Percentiles rank a stretch among this genome's conserved stretches.
Evolutionary conservation across 2,113 vertebrate species (phyloP).

Genomic region (Polyodon spathula): DNA sequence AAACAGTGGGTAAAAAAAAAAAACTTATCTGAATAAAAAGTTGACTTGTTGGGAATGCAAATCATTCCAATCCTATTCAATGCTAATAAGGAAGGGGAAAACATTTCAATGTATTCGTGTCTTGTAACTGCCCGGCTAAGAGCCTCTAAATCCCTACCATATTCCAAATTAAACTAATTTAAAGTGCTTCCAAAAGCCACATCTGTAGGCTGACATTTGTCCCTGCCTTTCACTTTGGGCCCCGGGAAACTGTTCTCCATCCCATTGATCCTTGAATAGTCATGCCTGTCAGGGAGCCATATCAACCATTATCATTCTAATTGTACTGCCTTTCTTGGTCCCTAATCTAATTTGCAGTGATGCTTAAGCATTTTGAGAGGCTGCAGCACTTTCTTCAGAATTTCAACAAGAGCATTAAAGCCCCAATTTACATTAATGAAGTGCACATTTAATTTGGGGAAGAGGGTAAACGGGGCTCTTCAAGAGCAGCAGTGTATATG

Average conservation of each 20-base stretch:
- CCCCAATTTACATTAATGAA: constrained; percentile 99
- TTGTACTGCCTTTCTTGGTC: constrained; percentile 97
- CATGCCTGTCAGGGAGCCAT: constrained; percentile 98
- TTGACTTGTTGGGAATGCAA: constrained; percentile 72
- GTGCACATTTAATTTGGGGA: constrained; percentile 97
- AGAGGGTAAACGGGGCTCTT: constrained; percentile 75
- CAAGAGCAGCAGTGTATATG: constrained; percentile 65
- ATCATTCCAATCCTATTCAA: constrained; percentile 75
- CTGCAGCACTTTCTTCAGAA: constrained; percentile 98
- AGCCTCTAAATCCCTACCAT: constrained; percentile 94
- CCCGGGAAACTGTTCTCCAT: constrained; percentile 74
- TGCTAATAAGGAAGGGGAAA: constrained; percentile 78
- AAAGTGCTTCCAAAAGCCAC: constrained; percentile 94
- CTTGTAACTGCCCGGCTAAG: constrained; percentile 82
- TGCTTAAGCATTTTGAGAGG: constrained; percentile 89
- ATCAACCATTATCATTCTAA: constrained; percentile 99
- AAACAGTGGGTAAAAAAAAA: too few relatives aligned
- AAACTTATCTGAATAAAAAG: constrained; percentile 31
- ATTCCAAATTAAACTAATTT: constrained; percentile 99
- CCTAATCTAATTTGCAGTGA: constrained; percentile 99
- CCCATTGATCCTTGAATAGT: constrained; percentile 98
- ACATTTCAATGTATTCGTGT: constrained; percentile 95
- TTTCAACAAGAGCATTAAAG: constrained; percentile 99
- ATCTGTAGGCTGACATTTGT: constrained; percentile 91
- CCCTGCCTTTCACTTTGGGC: constrained; percentile 75